These are phyloP conservation scores for Muscicapa striata DNA, from an alignment of 2,797 vertebrate species.

Conservation along the genomic window DNA sequence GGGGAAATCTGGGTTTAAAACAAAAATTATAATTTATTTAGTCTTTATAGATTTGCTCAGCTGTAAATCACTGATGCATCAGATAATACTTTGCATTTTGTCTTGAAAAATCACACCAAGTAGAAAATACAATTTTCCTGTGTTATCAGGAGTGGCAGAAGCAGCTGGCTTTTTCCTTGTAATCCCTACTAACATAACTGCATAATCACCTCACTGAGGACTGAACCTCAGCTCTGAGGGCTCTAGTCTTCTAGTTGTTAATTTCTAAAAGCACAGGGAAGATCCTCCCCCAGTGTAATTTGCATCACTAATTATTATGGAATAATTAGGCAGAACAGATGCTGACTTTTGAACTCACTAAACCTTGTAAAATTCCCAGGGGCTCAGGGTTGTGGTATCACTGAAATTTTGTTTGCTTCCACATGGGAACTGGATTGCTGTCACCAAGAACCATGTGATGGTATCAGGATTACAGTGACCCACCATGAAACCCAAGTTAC, in stretches of 20 bases:
- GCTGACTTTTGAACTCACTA: slow-evolving; percentile 47
- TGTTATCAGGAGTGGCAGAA: neutral
- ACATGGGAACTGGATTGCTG: neutral
- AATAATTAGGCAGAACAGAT: slow-evolving; percentile 65
- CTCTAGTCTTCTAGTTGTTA: neutral
- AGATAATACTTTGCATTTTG: slow-evolving; percentile 11
- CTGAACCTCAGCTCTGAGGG: neutral
- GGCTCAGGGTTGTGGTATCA: neutral
- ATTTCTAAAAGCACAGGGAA: slow-evolving; percentile 10
- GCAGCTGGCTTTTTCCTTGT: slow-evolving; percentile 27
- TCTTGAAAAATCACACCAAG: neutral
- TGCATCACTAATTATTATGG: slow-evolving; percentile 59
- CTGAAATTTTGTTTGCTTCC: neutral
- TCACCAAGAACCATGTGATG: neutral
- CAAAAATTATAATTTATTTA: slow-evolving; percentile 25
- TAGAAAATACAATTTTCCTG: neutral
- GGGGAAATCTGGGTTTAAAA: neutral
- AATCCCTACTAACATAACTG: slow-evolving; percentile 12
- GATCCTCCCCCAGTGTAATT: slow-evolving; percentile 28
- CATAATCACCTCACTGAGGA: slow-evolving; percentile 41
- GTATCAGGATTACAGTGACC: neutral
- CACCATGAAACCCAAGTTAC: neutral
- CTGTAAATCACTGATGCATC: neutral
- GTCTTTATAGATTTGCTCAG: slow-evolving; percentile 17
- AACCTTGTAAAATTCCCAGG: slow-evolving; percentile 12